Base-by-base conservation (phyloP, 1,140 invertebrate genomes). In the Cyclina sinensis region DNA sequence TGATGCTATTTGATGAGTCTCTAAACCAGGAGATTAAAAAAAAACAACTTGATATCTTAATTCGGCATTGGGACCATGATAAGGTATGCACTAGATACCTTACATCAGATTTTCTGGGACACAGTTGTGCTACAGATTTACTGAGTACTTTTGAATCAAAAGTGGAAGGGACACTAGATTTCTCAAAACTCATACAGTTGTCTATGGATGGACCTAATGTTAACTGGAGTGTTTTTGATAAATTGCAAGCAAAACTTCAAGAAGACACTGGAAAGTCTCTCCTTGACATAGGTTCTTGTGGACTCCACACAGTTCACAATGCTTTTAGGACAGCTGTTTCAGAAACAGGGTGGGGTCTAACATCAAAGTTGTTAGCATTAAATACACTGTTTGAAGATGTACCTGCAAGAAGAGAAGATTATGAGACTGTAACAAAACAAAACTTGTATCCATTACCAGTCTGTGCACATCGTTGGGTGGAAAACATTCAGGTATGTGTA, bases 171-270 rank as follows among this genome's bases (percentile, higher is more conserved):
- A 48, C 7, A 7, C 7, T 48, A 11, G 51, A 57, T 57, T 4
- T 57, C 3, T 57, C 51, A 57, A 93, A 39, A 16, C 73, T 30
- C 9, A 12, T 46, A 24, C 35, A 76, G n/a, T 24, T 46, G 9
- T 9, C 2, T 30, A 46, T 46, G 73, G 27, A n/a, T 39, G 27
- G 73, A 9, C 91, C 91, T 51, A 89, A 91, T 80, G 91, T 92
- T 0, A 92, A 93, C 68, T 92, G 88, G 91, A 88, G 65, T 76
- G 46, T 87, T 30, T 90, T 89, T 46, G 81, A 89, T 35, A 78
- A 62, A 32, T 39, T 92, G 3, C 39, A 88, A 54, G n/a, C 24
- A 2, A 89, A 89, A 43, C 16, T 92, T 12, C 30, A 70, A 54
- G 48, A 59, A 35, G 74, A 87, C 0, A 35, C 70, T 74, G 54